Evolutionary conservation across 2,888 invertebrate genomes (phyloP), one percentile per base, ranked within the genome.

Genomic region (Drosophila planitibia): DNA sequence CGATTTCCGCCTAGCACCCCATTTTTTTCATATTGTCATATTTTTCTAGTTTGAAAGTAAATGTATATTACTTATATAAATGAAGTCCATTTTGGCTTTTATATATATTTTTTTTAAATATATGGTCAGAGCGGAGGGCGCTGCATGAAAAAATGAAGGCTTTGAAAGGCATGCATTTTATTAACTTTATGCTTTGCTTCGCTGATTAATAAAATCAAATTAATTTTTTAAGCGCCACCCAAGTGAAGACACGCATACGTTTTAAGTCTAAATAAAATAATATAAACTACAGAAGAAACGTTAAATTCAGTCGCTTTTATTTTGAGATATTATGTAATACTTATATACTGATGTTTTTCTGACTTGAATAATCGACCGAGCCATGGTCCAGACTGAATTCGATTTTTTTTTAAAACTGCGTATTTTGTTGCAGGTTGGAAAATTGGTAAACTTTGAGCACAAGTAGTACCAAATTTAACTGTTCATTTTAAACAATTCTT

Each of bases 21-120:
- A 4, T 33, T 33, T 32, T 33, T 33, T 10, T 10, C 10, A 33
- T 33, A 33, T 33, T 33, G 10, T 33, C 12, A 3, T 12, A 33
- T 33, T 12, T 33, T 33, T 39, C 19, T 7, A 12, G n/a, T 12
- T n/a, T 44, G 5, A 44, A n/a, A 12, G 12, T 41, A 12, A n/a
- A n/a, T n/a, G 10, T n/a, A 10, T 41, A 10, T 1, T 10, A 41
- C 4, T n/a, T 5, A 41, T 6, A 44, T 12, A 44, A 6, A n/a
- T n/a, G 3, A n/a, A 44, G n/a, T n/a, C 12, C 3, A n/a, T 44
- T n/a, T 12, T n/a, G 1, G 0, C 2, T 41, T n/a, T n/a, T n/a
- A 12, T 12, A 41, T 12, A 1, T n/a, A 37, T n/a, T n/a, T 9
- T 10, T 39, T 37, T 37, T 19, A 3, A 39, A n/a, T 41, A n/a